A percentile compares a stretch with the other conserved stretches of the same genome.
phyloP scores from a whole-genome alignment of 2,797 vertebrate species.

The Nasua narica region DNA sequence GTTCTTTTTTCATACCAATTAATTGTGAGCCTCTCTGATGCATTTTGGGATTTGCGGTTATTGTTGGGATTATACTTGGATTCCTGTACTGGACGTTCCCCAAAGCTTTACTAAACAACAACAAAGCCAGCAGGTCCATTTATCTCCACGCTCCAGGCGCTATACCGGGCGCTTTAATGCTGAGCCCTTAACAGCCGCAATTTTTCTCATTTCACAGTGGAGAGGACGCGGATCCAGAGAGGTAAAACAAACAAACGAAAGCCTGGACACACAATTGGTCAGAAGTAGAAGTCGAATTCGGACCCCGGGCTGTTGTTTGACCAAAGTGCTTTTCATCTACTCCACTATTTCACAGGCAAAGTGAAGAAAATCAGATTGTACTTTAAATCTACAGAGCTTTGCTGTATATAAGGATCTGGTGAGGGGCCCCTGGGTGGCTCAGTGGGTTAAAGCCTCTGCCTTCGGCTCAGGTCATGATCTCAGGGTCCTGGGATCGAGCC shows the following conservation, averaged over 20 bases:
- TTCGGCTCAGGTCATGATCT: too few species aligned
- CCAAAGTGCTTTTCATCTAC: not conserved
- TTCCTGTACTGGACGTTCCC: not conserved
- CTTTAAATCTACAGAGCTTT: not conserved
- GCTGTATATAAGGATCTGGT: not conserved
- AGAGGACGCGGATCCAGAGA: not conserved
- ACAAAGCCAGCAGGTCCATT: not conserved
- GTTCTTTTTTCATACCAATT: conserved; percentile 8
- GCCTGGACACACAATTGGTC: not conserved
- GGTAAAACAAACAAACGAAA: not conserved
- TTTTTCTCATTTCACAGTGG: not conserved
- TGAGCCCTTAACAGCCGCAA: not conserved
- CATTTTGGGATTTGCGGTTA: not conserved
- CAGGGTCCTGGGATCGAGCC: too few species aligned
- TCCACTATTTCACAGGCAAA: not conserved
- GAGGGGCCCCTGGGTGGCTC: too few species aligned
- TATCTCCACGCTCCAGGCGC: not conserved
- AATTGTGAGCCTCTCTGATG: not conserved
- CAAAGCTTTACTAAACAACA: not conserved
- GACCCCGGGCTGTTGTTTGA: not conserved
- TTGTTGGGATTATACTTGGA: not conserved
- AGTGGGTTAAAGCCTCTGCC: too few species aligned
- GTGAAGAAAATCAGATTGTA: not conserved
- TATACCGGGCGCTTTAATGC: not conserved
- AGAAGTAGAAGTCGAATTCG: not conserved